Evolutionary conservation across 1,140 invertebrate species (phyloP), one percentile per base, ranked within the genome.

Genomic region (Diorhabda sublineata): DNA sequence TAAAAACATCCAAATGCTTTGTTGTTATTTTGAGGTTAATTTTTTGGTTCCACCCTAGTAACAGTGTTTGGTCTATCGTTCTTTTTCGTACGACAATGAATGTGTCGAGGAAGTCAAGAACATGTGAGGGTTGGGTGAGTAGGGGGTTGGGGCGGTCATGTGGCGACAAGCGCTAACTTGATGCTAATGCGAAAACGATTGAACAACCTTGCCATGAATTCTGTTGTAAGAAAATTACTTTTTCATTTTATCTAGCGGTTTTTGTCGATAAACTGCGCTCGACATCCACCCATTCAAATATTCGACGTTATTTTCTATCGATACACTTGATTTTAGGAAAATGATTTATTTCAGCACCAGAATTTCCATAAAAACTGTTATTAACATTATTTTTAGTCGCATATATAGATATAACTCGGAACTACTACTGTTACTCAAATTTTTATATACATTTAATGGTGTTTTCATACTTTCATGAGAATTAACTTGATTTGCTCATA

Each of bases 151-250:
- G 68, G 66, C 71, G 71, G 75, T 75, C 71, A 74, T 70, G 71
- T 74, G 77, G 70, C 73, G 73, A 71, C 69, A 77, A 79, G 78
- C 77, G 78, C 75, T 75, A 80, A 80, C 76, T 76, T 74, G 71
- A 73, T 75, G 75, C 75, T 80, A 80, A 80, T 80, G 79, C 71
- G 71, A 66, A 78, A 76, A 77, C 71, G 72, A 80, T 80, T 74
- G 74, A 66, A 75, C 71, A 68, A 75, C 73, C 73, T 74, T 75
- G 76, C 75, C 73, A 79, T 79, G 78, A 79, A 79, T 78, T 78
- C 75, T 74, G 77, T 80, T 75, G 61, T 67, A 76, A 78, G 77
- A 78, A 80, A 80, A 80, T 78, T 76, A 76, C 79, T 80, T 80
- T 80, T 80, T 79, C 76, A 80, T 80, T 78, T 78, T 78, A 78